phyloP scores from a whole-genome alignment of 2,888 invertebrate species.

The Sclerodermus sp. region DNA sequence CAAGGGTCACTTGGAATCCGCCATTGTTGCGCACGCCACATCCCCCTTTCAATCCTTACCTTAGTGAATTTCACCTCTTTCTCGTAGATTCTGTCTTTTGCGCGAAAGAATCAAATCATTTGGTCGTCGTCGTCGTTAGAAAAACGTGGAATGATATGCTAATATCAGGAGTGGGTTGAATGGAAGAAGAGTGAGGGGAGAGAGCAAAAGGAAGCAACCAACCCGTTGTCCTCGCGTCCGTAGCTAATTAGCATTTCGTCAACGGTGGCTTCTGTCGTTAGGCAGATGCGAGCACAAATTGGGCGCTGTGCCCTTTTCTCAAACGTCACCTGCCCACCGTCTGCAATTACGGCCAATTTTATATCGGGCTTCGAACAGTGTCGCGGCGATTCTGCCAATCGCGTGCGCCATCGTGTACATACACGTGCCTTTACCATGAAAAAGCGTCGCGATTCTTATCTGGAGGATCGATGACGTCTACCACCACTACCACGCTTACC shows the following conservation, averaged over 20 bases:
- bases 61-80: too few species aligned
- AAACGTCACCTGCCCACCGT: conserved; percentile 43
- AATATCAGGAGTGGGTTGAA: too few species aligned
- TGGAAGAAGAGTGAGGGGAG: too few species aligned
- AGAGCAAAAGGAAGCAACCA: conserved; percentile 3
- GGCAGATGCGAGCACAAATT: conserved; percentile 54
- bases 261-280: conserved; percentile 45
- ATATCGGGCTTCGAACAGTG: conserved; percentile 42
- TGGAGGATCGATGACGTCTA: too few species aligned
- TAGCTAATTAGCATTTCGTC: conserved; percentile 49
- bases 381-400: conserved; percentile 29
- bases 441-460: too few species aligned
- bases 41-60: conserved; percentile 16
- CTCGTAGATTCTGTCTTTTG: too few species aligned
- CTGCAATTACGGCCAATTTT: conserved; percentile 49
- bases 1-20: conserved; percentile 44
- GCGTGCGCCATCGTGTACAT: too few species aligned
- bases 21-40: conserved; percentile 30
- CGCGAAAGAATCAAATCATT: too few species aligned
- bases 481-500: too few species aligned
- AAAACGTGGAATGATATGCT: too few species aligned
- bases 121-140: too few species aligned
- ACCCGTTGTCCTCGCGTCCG: too few species aligned
- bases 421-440: conserved; percentile 20
- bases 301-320: conserved; percentile 36